Conservation (phyloP, 2,888 invertebrate species). For the Ceratothoa steindachneri region DNA sequence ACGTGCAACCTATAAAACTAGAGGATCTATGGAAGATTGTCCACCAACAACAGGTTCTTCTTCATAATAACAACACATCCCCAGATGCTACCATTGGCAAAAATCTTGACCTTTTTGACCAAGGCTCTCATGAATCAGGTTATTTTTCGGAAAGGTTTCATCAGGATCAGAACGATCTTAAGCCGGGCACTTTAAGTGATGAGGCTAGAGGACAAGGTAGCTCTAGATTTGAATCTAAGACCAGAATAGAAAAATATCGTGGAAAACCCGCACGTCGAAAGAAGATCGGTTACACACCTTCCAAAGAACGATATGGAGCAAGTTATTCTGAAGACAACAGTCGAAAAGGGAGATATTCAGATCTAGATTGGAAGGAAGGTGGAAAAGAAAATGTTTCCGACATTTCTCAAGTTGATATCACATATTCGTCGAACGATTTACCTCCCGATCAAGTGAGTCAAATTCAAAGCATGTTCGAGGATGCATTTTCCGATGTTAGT, state of each 20-base stretch:
- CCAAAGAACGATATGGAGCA: background rate
- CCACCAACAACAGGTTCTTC: background rate
- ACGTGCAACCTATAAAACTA: constrained; percentile 27
- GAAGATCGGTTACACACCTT: no score
- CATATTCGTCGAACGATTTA: no score
- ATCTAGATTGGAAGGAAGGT: no score
- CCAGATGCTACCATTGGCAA: background rate
- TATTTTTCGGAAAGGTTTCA: background rate
- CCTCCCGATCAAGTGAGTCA: no score
- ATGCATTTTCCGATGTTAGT: background rate
- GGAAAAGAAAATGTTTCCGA: no score
- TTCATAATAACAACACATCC: background rate
- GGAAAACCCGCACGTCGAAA: no score
- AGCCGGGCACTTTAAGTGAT: no score
- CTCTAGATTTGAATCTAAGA: no score
- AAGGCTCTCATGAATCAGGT: background rate
- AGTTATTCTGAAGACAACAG: background rate
- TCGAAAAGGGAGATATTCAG: no score
- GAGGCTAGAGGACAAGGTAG: no score
- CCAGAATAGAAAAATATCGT: no score
- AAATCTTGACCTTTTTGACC: background rate
- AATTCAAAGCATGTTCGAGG: background rate
- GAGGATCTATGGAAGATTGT: constrained; percentile 32
- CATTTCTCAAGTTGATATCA: no score
- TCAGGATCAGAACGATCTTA: background rate